Conservation (phyloP, 2,113 vertebrate species). For the Larimichthys crocea region DNA sequence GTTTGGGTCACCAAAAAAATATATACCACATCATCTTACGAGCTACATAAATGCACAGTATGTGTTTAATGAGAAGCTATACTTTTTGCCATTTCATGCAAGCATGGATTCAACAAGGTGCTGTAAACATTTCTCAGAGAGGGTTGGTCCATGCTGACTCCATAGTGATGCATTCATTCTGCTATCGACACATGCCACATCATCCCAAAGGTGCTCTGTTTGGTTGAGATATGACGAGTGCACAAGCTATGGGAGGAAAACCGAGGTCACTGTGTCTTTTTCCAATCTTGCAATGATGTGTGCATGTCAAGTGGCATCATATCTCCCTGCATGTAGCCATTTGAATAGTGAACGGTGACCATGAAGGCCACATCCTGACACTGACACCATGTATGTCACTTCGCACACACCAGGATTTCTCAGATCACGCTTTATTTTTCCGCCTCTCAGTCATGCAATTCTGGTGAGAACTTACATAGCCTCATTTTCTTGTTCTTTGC, state of each 20-base stretch:
- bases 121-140: constrained; percentile 24
- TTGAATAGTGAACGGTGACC: background rate
- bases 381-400: constrained; percentile 24
- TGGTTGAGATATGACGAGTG: constrained; percentile 36
- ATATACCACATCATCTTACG: background rate
- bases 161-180: constrained; percentile 40
- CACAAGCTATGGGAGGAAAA: background rate
- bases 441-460: constrained; percentile 14
- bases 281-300: constrained; percentile 3
- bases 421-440: constrained; percentile 24
- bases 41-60: background rate
- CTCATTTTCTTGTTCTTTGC: constrained; percentile 62
- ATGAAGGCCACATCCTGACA: constrained; percentile 23
- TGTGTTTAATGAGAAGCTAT: background rate
- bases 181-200: constrained; percentile 52
- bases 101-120: constrained; percentile 22
- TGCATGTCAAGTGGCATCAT: constrained; percentile 29
- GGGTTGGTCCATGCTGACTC: constrained; percentile 17
- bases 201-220: constrained; percentile 51
- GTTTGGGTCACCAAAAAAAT: constrained; percentile 16
- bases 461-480: constrained; percentile 41
- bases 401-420: constrained; percentile 27
- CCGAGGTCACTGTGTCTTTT: constrained; percentile 24
- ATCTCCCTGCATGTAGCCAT: constrained; percentile 20
- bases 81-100: constrained; percentile 12